These are phyloP conservation scores for Nematostella vectensis DNA, from an alignment of 92 coral and sea anemone genomes.

Conservation along the genomic window DNA sequence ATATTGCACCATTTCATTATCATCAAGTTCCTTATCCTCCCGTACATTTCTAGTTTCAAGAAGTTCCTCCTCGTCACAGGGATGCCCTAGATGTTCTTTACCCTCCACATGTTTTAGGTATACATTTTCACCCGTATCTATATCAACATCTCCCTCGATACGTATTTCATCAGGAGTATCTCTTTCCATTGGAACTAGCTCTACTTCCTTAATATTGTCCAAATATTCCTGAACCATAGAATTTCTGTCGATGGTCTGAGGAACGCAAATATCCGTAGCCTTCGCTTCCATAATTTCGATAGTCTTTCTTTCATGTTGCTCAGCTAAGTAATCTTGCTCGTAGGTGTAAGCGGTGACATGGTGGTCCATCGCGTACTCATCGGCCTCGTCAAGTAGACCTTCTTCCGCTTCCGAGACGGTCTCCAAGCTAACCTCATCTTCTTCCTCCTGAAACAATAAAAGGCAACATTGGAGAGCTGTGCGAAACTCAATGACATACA, in stretches of 20 bases:
- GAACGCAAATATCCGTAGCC: constrained; percentile 15
- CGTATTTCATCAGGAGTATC: too few species aligned
- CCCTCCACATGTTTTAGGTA: too few species aligned
- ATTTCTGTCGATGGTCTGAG: constrained; percentile 10
- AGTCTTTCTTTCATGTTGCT: constrained; percentile 11
- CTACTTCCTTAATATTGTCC: constrained; percentile 2
- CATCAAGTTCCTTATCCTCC: constrained; percentile 27
- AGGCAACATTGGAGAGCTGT: too few species aligned
- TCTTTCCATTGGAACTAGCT: constrained; percentile 9
- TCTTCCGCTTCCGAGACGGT: constrained; percentile 67
- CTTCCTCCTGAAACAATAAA: constrained; percentile 19
- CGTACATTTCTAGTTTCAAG: constrained; percentile 5
- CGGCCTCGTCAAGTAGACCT: constrained; percentile 19
- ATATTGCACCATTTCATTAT: constrained; percentile 9
- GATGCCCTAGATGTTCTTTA: too few species aligned
- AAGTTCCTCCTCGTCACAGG: constrained; percentile 10
- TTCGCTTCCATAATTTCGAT: constrained; percentile 24
- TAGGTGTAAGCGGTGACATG: constrained; percentile 22
- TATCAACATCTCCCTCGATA: too few species aligned
- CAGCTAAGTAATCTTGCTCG: constrained; percentile 5
- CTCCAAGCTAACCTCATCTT: constrained; percentile 57
- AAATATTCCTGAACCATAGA: constrained; percentile 8
- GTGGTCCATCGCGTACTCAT: constrained; percentile 29
- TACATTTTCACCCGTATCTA: too few species aligned
- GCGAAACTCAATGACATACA: too few species aligned